Percentiles rank a stretch among this genome's conserved stretches.
Evolutionary conservation across 2,888 invertebrate genomes (phyloP).

Genomic region (Cylloceria caligata): DNA sequence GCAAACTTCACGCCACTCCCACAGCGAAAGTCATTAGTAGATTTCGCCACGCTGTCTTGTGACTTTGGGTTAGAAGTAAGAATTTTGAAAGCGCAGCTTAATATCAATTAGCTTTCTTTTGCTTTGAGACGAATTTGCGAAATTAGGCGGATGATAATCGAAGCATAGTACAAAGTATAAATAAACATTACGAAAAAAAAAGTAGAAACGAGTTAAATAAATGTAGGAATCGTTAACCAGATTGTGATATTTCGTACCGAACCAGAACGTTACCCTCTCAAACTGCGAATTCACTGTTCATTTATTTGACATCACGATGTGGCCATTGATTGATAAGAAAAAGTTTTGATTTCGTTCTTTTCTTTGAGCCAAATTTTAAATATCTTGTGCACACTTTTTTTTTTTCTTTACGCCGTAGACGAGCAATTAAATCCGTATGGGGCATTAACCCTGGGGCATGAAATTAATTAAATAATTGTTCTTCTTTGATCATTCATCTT

Average conservation of each 20-base stretch:
- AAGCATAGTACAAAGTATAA: conserved; percentile 32
- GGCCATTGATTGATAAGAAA: conserved; percentile 4
- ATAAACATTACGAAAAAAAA: conserved; percentile 13
- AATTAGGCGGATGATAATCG: neutral
- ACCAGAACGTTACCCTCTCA: conserved; percentile 60
- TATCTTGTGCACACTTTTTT: conserved; percentile 15
- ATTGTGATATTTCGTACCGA: conserved; percentile 53
- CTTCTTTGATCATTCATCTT: no score
- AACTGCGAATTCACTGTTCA: conserved; percentile 24
- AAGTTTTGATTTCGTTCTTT: conserved; percentile 38
- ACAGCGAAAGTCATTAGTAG: conserved; percentile 15
- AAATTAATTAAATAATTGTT: neutral
- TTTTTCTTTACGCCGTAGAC: conserved; percentile 2
- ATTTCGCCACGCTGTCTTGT: conserved; percentile 1
- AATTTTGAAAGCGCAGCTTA: conserved; percentile 23
- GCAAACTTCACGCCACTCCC: conserved; percentile 25
- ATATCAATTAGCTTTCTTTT: neutral
- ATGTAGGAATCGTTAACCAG: conserved; percentile 27
- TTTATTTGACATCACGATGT: conserved; percentile 1
- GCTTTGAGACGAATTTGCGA: neutral
- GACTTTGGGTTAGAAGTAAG: conserved; percentile 7
- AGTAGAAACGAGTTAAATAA: conserved; percentile 30
- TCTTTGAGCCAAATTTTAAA: conserved; percentile 21
- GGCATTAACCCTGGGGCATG: conserved; percentile 23
- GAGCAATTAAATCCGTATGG: conserved; percentile 20